Base-by-base conservation (phyloP, 2,888 invertebrate species). In the Quadroppia sp. region DNA sequence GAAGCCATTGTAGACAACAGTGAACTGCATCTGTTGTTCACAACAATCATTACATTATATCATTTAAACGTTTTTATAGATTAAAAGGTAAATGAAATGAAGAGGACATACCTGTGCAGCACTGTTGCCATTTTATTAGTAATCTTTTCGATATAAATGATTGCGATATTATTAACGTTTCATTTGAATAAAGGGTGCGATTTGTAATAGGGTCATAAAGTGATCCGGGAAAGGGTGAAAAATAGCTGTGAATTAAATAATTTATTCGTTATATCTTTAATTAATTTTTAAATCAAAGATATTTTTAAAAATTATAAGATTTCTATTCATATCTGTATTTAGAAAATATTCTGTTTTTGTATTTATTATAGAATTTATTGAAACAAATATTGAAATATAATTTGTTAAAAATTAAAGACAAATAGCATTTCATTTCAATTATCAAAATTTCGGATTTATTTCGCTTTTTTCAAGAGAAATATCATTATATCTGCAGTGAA, bases 41-140 rank as follows among this genome's bases (percentile, higher is more conserved):
- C 7, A 53, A n/a, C n/a, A n/a, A n/a, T n/a, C n/a, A n/a, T 23
- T 25, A 25, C 17, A 50, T 20, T 2, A 20, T n/a, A 50, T 50
- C 20, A 50, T 17, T 20, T 6, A 20, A 50, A 23, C 9, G 53
- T 53, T 53, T 53, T 53, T 23, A 23, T 13, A 53, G 23, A 23
- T 4, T 2, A 23, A 23, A 2, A 11, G 15, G 11, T 20, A 11
- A 6, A n/a, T 11, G 32, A 45, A 20, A 70, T 17, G 17, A 28
- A 1, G 6, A 42, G 20, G n/a, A 23, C 23, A 36, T 20, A 67
- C 67, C 67, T 67, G 67, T 30, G 56, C 78, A 78, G 28, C 78
- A 78, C 2, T 73, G 72, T 45, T 69, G 67, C 78, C 78, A 78
- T 61, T 77, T 77, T 7, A 71, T 50, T 9, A 74, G 23, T 17